A percentile compares a stretch with the other conserved stretches of the same genome.
phyloP scores from a whole-genome alignment of 2,797 vertebrate genomes.

The Paratrypauchen microcephalus region DNA sequence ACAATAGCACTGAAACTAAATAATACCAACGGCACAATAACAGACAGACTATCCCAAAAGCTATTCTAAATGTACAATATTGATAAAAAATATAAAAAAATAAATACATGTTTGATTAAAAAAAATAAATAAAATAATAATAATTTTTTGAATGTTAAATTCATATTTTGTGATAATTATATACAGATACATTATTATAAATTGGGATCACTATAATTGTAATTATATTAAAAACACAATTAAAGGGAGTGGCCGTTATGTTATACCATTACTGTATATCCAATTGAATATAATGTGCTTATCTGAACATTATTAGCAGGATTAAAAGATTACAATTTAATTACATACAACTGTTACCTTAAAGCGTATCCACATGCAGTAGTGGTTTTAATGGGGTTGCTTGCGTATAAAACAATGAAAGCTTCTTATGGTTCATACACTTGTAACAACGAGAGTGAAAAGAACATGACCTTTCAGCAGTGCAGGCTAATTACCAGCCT shows the following conservation, averaged over 20 bases:
- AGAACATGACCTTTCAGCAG: slow-evolving; percentile 7
- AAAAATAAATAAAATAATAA: too few relatives aligned
- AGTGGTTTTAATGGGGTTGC: not conserved
- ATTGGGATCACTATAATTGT: not conserved
- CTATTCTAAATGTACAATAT: too few relatives aligned
- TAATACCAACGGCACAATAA: too few relatives aligned
- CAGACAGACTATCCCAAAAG: too few relatives aligned
- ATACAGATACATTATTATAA: not conserved
- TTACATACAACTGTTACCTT: not conserved
- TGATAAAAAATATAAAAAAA: too few relatives aligned
- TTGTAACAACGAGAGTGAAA: not conserved
- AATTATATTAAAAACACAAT: not conserved
- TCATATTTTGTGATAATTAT: too few relatives aligned
- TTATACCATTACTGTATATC: not conserved
- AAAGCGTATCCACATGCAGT: not conserved
- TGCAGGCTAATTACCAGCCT: slow-evolving; percentile 2
- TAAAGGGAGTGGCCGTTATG: not conserved
- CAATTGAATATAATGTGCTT: not conserved
- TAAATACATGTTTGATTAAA: too few relatives aligned
- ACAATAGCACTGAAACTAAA: too few relatives aligned
- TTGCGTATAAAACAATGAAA: not conserved
- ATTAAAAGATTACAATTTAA: slow-evolving; percentile 1
- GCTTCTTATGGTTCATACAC: not conserved
- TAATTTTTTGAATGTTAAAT: too few relatives aligned
- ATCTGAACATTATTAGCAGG: not conserved